Conservation (phyloP, 2,797 vertebrate species). For the Cyclura pinguis region DNA sequence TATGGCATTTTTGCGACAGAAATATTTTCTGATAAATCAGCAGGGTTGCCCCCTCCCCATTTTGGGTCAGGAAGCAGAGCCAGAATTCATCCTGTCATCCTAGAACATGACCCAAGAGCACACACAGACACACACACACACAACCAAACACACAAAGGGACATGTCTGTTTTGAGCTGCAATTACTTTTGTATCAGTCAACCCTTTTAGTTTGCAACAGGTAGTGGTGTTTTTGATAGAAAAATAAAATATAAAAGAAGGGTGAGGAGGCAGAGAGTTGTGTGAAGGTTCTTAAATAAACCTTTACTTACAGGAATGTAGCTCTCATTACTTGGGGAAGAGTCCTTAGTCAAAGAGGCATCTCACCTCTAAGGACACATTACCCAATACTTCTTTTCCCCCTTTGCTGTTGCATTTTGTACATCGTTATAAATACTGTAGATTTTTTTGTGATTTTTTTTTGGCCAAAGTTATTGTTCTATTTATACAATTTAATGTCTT, state of each 20-base stretch:
- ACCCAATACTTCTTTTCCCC: slow-evolving; percentile 85
- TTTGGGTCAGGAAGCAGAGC: slow-evolving; percentile 13
- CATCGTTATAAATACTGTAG: slow-evolving; percentile 90
- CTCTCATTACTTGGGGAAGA: slow-evolving; percentile 87
- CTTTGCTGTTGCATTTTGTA: slow-evolving; percentile 94
- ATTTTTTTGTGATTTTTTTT: slow-evolving; percentile 84
- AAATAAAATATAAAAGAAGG: slow-evolving; percentile 56
- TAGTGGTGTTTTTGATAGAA: slow-evolving; percentile 67
- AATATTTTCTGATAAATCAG: not conserved
- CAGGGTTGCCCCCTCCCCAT: accelerated
- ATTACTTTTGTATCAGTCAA: slow-evolving; percentile 47
- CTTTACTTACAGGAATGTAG: slow-evolving; percentile 74
- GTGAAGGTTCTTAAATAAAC: slow-evolving; percentile 61
- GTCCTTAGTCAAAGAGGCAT: slow-evolving; percentile 83
- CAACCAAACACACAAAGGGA: not conserved
- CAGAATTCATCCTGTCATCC: slow-evolving; percentile 45
- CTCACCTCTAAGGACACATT: slow-evolving; percentile 87
- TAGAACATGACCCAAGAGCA: slow-evolving; percentile 40
- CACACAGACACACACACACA: not conserved
- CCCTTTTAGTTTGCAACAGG: slow-evolving; percentile 66
- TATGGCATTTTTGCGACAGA: slow-evolving; percentile 29
- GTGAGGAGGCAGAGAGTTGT: slow-evolving; percentile 4
- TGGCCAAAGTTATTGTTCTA: slow-evolving; percentile 87
- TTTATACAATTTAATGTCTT: slow-evolving; percentile 96
- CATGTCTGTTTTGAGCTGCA: slow-evolving; percentile 32